Base-by-base conservation (phyloP, 2,888 invertebrate genomes). In the Disparrhopalites patrizii region DNA sequence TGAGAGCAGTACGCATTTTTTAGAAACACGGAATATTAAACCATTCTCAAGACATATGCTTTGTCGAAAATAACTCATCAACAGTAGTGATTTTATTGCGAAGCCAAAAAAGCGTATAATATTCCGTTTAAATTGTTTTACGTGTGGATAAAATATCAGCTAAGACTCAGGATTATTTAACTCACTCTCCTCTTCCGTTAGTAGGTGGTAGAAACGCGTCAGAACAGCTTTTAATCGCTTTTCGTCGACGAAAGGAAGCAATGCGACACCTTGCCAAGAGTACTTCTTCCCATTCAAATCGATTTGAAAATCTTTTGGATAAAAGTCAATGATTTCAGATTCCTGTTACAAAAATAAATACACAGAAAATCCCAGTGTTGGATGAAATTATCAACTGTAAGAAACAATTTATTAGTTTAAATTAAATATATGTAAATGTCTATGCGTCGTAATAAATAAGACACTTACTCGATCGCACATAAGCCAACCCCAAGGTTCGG, bases 281-380 rank as follows among this genome's bases (percentile, higher is more conserved):
- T 91, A 98, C 81, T 96, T 98, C 82, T 99, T 99, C 33, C 99
- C 99, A 81, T 99, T 99, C 72, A 99, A 82, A 81, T 99, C 97
- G 69, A 98, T 95, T 81, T 90, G 91, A 81, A 99, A 99, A 80
- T 99, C 94, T 78, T 86, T 88, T 0, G 99, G 99, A 82, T 99
- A 99, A 82, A 99, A 98, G 81, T 99, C 99, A 76, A 99, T 96
- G 67, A 99, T 98, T 0, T 90, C 82, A 0, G 98, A 98, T 75
- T 88, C 87, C 86, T 90, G 80, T 15, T 88, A 84, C 0, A 86
- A 86, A 88, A 95, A 90, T 69, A 96, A 81, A 30, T 76, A 73
- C 73, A 78, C 69, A n/a, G 54, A 15, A 7, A 18, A 31, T 4
- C 1, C 27, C 33, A 38, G 5, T n/a, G 18, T 67, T 52, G 51